Conservation (phyloP, 2,797 vertebrate species). For the Corythornis leucogaster region DNA sequence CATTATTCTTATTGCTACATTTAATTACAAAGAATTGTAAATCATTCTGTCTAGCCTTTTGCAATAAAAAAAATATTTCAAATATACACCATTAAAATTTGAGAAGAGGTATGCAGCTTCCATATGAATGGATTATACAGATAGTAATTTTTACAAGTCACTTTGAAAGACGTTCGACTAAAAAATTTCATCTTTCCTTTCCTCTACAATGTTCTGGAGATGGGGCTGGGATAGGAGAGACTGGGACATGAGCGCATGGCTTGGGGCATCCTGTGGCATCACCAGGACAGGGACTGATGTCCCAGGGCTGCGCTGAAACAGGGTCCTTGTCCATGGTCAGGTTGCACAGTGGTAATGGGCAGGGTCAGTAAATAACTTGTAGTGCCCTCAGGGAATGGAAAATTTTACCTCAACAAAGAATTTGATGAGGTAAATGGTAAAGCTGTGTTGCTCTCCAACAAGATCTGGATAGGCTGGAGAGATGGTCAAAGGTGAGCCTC, state of each 20-base stretch:
- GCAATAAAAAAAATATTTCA: neutral
- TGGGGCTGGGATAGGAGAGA: neutral
- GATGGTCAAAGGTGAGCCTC: too few relatives aligned
- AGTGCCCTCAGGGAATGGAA: too few relatives aligned
- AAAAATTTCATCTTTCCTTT: neutral
- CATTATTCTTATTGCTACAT: constrained; percentile 32
- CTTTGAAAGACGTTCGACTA: neutral
- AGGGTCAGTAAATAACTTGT: rapidly evolving
- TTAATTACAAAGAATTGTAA: constrained; percentile 42
- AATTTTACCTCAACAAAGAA: neutral
- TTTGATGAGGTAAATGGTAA: neutral
- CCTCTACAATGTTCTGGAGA: neutral
- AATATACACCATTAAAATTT: constrained; percentile 21
- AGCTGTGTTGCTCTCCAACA: too few relatives aligned
- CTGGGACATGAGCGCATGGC: neutral
- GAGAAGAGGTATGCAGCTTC: neutral
- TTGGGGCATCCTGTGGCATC: neutral
- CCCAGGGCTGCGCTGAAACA: neutral
- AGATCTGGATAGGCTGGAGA: too few relatives aligned
- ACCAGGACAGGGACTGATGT: neutral
- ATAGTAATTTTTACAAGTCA: neutral
- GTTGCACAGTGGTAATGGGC: neutral
- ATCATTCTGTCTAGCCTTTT: neutral
- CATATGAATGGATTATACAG: neutral
- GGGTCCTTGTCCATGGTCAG: neutral